These are phyloP conservation scores for Tenualosa ilisha DNA, from an alignment of 2,797 vertebrate genomes.

Conservation along the genomic window DNA sequence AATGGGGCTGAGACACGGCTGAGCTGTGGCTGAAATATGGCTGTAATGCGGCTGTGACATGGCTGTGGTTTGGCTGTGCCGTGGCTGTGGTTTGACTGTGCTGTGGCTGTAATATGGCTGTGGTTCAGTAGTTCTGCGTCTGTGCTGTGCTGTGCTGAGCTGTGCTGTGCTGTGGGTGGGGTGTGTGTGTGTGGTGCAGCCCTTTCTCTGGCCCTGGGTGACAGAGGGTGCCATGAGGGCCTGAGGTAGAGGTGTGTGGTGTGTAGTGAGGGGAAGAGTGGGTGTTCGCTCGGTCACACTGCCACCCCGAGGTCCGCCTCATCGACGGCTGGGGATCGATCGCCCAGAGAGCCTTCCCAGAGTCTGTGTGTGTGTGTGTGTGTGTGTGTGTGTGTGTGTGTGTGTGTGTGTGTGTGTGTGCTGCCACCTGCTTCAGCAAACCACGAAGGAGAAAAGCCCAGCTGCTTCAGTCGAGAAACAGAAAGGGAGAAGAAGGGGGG, in stretches of 20 bases:
- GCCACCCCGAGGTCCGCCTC: conserved; percentile 54
- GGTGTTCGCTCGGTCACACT: conserved; percentile 49
- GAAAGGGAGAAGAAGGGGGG: neutral
- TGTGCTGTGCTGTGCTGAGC: neutral
- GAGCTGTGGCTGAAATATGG: no score
- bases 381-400: conserved; percentile 28
- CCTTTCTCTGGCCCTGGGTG: neutral
- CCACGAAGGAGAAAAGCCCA: conserved; percentile 62
- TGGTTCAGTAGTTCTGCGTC: no score
- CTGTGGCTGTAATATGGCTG: no score
- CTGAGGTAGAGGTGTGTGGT: neutral
- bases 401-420: conserved; percentile 61
- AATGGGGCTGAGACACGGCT: no score
- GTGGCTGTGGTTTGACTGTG: neutral
- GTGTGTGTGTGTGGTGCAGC: neutral
- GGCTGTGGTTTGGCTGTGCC: neutral
- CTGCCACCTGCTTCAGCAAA: conserved; percentile 76
- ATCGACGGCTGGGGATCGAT: conserved; percentile 48
- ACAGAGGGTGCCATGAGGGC: neutral
- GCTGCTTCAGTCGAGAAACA: conserved; percentile 69
- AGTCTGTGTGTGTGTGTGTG: neutral
- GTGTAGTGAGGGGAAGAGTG: neutral
- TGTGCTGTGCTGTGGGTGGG: neutral
- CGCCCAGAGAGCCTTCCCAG: conserved; percentile 61
- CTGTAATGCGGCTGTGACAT: neutral